These are phyloP conservation scores for Drosophila lutescens DNA, from an alignment of 2,888 invertebrate species.

Conservation along the genomic window DNA sequence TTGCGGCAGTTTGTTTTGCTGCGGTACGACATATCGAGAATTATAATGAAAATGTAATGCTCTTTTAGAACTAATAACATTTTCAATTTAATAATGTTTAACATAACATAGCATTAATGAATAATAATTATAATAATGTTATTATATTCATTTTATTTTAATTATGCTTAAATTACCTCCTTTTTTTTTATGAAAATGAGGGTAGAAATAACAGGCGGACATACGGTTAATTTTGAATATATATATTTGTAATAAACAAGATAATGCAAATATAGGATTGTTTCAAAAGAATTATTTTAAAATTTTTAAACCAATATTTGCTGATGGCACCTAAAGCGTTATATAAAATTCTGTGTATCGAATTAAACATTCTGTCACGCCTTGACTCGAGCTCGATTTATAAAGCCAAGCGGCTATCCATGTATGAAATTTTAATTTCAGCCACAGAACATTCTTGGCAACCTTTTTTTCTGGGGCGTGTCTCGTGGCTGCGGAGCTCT, in stretches of 20 bases:
- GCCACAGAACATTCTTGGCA: constrained; percentile 32
- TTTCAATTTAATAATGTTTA: too few species aligned
- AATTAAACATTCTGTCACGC: constrained; percentile 41
- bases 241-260: too few species aligned
- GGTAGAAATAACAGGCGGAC: too few species aligned
- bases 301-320: background rate
- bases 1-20: constrained; percentile 54
- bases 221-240: too few species aligned
- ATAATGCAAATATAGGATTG: too few species aligned
- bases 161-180: too few species aligned
- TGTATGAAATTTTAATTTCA: constrained; percentile 38
- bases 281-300: background rate
- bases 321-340: background rate
- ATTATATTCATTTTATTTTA: too few species aligned
- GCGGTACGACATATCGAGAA: background rate
- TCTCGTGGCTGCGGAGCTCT: constrained; percentile 27
- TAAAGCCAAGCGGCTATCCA: constrained; percentile 21
- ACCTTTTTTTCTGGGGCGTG: constrained; percentile 43
- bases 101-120: too few species aligned
- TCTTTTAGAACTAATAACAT: background rate
- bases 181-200: too few species aligned
- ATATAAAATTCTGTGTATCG: background rate
- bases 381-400: constrained; percentile 30
- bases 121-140: too few species aligned
- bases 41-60: background rate